These are phyloP conservation scores for Vireo griseus DNA, from an alignment of 2,797 vertebrate genomes.

Conservation along the genomic window DNA sequence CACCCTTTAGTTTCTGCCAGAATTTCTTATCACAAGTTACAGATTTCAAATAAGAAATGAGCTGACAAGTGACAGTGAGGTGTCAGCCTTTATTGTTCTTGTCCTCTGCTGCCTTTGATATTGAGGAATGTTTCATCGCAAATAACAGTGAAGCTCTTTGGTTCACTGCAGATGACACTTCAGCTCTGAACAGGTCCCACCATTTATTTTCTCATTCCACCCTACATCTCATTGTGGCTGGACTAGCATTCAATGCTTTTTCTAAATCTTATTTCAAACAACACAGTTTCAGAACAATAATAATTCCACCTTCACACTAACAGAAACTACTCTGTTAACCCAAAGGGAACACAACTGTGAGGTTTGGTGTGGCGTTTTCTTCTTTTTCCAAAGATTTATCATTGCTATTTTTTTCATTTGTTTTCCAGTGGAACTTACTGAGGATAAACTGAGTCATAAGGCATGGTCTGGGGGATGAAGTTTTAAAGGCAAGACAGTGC, in stretches of 20 bases:
- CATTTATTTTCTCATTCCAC: not conserved
- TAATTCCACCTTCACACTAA: not conserved
- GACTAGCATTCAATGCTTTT: not conserved
- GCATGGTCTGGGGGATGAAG: not conserved
- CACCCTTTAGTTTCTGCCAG: not conserved
- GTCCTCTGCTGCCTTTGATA: not conserved
- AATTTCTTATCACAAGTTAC: not conserved
- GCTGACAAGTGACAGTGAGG: not conserved
- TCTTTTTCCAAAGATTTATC: not conserved
- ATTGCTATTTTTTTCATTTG: fast-evolving
- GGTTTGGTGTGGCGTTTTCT: not conserved
- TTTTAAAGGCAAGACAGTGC: not conserved
- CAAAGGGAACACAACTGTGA: not conserved
- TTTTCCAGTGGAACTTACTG: not conserved
- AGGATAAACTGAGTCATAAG: not conserved
- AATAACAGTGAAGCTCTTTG: not conserved
- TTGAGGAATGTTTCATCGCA: not conserved
- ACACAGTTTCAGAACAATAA: not conserved
- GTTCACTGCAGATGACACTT: not conserved
- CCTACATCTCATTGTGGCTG: not conserved
- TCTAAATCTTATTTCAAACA: not conserved
- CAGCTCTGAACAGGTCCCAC: not conserved
- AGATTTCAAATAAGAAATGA: not conserved
- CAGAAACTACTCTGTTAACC: not conserved
- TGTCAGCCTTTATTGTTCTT: not conserved